Base-by-base conservation (phyloP, 2,113 vertebrate genomes). In the Pluvianellus socialis region DNA sequence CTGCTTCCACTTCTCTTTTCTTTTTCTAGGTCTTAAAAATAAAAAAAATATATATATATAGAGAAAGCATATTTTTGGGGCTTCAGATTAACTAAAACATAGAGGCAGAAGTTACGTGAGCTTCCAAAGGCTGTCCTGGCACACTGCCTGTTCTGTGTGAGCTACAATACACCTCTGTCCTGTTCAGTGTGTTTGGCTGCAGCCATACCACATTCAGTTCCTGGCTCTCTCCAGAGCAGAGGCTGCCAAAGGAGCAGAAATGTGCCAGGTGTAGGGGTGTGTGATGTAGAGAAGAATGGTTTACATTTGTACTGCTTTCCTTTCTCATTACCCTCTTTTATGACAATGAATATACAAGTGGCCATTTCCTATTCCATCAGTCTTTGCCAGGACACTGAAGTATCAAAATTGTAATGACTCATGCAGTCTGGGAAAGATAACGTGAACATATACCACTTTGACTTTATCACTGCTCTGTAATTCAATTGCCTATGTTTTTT, bases 321-420 rank as follows among this genome's bases (percentile, higher is more conserved):
- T 74, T 91, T 91, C 56, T 81, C 32, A 12, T 62, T 55, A 63
- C 45, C 13, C 35, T 70, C 52, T 74, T 73, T 71, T 53, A 89
- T 73, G 79, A 79, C 90, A 88, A 92, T 63, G 55, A 86, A 75
- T 90, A 59, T 79, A 49, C n/a, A 62, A 87, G 42, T 45, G 72
- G 40, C 35, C 68, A 11, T 95, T 96, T 92, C 56, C 83, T 71
- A 38, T 88, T 88, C 86, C 61, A 75, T 94, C 85, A 72, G 7
- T 94, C 63, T 91, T 90, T 94, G 67, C 82, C 90, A 92, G 61
- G 14, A 93, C 82, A 79, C 44, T 67, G 62, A 89, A 70, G 49
- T 89, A 94, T 97, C 88, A 95, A 94, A 95, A 96, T n/a, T 77
- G 32, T 86, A 96, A 94, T 94, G 86, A 91, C 49, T 96, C 90